A percentile compares a stretch with the other conserved stretches of the same genome.
Evolutionary conservation across 2,797 vertebrate genomes (phyloP).

Genomic region (Clamator glandarius): DNA sequence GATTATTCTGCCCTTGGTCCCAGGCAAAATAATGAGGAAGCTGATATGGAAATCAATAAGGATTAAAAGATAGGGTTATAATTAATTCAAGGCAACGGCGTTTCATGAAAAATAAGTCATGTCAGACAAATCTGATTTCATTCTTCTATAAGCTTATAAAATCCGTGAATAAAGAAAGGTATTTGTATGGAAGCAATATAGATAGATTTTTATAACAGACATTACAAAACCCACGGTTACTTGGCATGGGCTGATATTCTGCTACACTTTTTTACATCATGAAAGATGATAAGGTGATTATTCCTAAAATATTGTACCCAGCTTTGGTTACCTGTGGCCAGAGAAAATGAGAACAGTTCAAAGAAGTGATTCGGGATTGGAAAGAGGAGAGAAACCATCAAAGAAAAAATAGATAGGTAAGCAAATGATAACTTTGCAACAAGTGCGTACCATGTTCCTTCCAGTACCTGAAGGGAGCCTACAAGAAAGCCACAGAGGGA

Average conservation of each 20-base stretch:
- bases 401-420: not conserved
- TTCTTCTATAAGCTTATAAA: not conserved
- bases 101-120: not conserved
- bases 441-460: not conserved
- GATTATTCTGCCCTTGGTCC: not conserved
- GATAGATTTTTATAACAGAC: not conserved
- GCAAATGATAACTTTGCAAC: not conserved
- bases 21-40: not conserved
- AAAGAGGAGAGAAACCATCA: not conserved
- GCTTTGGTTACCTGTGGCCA: not conserved
- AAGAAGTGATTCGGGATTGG: not conserved
- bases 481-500: too few relatives aligned
- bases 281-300: not conserved
- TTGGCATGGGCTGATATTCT: not conserved
- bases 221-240: fast-evolving
- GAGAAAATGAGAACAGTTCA: not conserved
- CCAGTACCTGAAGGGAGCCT: too few relatives aligned
- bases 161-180: not conserved
- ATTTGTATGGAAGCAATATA: not conserved
- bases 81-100: conserved; percentile 4
- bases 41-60: conserved; percentile 5
- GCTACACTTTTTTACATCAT: not conserved
- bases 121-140: conserved; percentile 32
- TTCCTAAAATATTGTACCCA: not conserved
- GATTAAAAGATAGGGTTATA: conserved; percentile 31